Base-by-base conservation (phyloP, 2,113 vertebrate species). In the Panurus biarmicus region DNA sequence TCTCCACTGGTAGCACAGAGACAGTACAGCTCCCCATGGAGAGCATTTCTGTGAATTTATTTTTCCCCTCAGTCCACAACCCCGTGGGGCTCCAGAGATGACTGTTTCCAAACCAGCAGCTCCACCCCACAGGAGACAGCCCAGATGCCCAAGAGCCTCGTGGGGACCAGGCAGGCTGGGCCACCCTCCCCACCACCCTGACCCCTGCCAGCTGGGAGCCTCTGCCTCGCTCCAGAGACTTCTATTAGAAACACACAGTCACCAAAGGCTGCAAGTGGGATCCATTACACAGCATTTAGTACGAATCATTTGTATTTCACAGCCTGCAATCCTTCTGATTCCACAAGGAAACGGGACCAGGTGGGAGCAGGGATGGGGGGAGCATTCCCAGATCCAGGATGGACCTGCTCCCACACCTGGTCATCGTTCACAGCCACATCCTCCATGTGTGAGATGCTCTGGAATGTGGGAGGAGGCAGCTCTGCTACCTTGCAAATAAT, bases 281-380 rank as follows among this genome's bases (percentile, higher is more conserved):
- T 48, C 78, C 85, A 89, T 91, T 89, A 89, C 90, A 75, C 90
- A 94, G 87, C 62, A 22, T 61, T 94, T 67, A 91, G 81, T 31
- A 71, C 6, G 0, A 38, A 71, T 51, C 60, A n/a, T 70, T 73
- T 60, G 48, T 72, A 53, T 66, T 85, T 87, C 85, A 91, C 85
- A 94, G 87, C 53, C 42, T 0, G 29, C n/a, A 60, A 89, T 36
- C 65, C 57, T 29, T 14, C 80, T 13, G 44, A 85, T 79, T 82
- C 91, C 85, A 93, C 62, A 71, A 51, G 45, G 77, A 89, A 95
- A 84, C 0, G 4, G 22, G 16, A 28, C 2, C 2, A 6, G 82
- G 56, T 17, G 36, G 74, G 31, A 72, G 44, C 2, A 3, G 40
- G 50, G 54, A 53, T 16, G 20, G 54, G 48, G 45, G 36, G 48